phyloP scores from a whole-genome alignment of 37 sponge, comb jelly and placozoan genomes.

The Diacarnus erythraeanus region DNA sequence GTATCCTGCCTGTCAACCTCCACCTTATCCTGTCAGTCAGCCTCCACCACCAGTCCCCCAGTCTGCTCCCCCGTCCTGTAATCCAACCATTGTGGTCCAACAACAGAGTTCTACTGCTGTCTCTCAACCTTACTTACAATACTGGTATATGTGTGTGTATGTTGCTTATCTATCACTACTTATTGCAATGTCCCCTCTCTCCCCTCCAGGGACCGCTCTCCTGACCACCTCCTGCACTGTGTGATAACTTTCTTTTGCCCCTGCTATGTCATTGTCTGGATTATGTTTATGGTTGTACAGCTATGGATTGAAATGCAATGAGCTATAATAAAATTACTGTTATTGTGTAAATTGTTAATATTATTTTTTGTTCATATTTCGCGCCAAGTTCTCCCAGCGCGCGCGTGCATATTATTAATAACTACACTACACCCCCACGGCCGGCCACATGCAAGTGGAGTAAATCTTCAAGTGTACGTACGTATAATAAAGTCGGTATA shows the following conservation, averaged over 20 bases:
- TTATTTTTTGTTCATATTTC: too few relatives aligned
- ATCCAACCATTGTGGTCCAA: constrained; percentile 3
- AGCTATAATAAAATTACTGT: too few relatives aligned
- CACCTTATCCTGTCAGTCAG: background rate
- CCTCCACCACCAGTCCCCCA: background rate
- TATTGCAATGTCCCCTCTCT: background rate
- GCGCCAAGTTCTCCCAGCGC: too few relatives aligned
- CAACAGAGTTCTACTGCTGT: background rate
- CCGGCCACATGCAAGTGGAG: too few relatives aligned
- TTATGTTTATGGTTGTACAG: too few relatives aligned
- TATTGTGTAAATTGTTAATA: too few relatives aligned
- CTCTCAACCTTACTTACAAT: background rate
- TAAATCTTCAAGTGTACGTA: too few relatives aligned
- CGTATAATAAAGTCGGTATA: too few relatives aligned
- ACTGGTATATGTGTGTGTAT: background rate
- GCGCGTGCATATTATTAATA: too few relatives aligned
- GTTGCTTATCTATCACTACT: background rate
- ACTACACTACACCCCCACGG: too few relatives aligned
- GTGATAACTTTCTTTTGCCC: constrained; percentile 34
- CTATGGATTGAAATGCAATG: too few relatives aligned
- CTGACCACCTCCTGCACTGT: constrained; percentile 38
- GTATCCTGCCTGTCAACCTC: background rate
- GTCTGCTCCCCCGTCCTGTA: background rate
- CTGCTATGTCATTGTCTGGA: constrained; percentile 31
- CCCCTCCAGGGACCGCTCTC: background rate